Percentiles rank a stretch among this genome's conserved stretches.
These are phyloP conservation scores for Glaucopsyche alexis DNA, from an alignment of 2,888 invertebrate genomes.

Conservation along the genomic window DNA sequence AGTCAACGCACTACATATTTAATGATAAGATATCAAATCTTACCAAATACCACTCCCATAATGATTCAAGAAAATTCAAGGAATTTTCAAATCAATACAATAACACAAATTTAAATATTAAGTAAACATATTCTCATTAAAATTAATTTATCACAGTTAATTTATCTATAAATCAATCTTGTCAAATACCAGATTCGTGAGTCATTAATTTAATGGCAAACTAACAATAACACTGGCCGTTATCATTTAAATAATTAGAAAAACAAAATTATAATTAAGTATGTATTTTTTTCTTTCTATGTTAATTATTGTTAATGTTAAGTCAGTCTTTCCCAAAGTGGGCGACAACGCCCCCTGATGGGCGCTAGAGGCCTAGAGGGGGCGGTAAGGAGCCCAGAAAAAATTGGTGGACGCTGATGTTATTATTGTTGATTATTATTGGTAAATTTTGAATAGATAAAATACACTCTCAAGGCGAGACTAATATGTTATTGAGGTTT, in stretches of 20 bases:
- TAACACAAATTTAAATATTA: background rate
- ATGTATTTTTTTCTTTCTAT: background rate
- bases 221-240: background rate
- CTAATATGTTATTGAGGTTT: no score
- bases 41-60: background rate
- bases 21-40: background rate
- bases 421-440: no score
- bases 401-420: no score
- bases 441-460: no score
- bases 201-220: conserved; percentile 11
- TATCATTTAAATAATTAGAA: background rate
- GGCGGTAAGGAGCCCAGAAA: no score
- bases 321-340: background rate
- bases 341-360: no score
- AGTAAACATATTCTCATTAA: conserved; percentile 8
- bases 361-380: no score
- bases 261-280: no score
- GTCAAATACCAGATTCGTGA: background rate
- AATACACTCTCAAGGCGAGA: no score
- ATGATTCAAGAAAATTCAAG: background rate
- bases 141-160: conserved; percentile 5
- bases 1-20: no score
- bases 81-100: background rate
- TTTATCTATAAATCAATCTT: conserved; percentile 1
- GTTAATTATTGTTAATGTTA: no score